Conservation (phyloP, 2,113 vertebrate species). For the Gasterosteus nipponicus region DNA sequence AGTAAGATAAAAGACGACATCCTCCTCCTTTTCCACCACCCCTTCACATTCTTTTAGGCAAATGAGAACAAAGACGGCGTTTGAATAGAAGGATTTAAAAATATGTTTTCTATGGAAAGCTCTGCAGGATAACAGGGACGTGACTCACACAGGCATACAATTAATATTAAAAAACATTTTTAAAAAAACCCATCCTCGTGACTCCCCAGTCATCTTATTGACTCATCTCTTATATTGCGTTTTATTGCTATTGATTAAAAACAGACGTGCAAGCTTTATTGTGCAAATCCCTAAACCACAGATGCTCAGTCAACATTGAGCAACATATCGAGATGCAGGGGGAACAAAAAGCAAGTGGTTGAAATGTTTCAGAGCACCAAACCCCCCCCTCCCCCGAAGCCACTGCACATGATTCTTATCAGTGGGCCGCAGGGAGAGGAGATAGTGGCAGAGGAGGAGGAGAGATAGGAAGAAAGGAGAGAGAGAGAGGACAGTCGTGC, state of each 20-base stretch:
- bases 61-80: constrained; percentile 28
- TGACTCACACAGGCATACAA: neutral
- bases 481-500: constrained; percentile 45
- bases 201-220: neutral
- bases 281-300: neutral
- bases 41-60: constrained; percentile 1
- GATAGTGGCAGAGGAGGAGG: constrained; percentile 57
- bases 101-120: neutral
- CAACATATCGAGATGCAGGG: neutral
- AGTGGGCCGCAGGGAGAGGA: constrained; percentile 51
- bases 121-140: constrained; percentile 13
- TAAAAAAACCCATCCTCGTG: neutral
- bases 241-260: neutral
- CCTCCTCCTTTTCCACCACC: neutral
- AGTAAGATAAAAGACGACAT: neutral
- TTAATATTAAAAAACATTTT: neutral
- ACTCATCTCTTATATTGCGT: neutral
- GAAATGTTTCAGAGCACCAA: constrained; percentile 31
- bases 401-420: constrained; percentile 61
- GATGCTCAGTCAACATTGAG: neutral
- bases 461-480: constrained; percentile 5
- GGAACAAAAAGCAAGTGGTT: neutral
- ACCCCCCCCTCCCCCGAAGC: constrained; percentile 43
- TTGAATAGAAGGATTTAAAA: constrained; percentile 41
- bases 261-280: neutral